Percentiles rank a stretch among this genome's conserved stretches.
Evolutionary conservation across 2,113 vertebrate species (phyloP).

Genomic region (Talpa occidentalis): DNA sequence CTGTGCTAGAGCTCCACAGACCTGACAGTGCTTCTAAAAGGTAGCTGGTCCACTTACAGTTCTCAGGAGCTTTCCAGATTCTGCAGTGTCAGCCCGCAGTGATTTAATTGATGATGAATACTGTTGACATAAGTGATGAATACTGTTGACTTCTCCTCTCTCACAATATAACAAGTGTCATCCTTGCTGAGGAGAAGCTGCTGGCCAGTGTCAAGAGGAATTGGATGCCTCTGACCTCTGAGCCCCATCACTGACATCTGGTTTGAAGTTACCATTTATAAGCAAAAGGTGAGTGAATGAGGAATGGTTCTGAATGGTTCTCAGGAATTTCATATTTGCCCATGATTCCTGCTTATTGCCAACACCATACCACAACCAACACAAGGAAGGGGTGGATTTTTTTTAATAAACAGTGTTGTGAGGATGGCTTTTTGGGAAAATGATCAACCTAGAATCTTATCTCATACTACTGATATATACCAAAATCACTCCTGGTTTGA

Average conservation of each 20-base stretch:
- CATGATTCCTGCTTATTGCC: background rate
- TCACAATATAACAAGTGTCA: background rate
- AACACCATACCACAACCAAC: background rate
- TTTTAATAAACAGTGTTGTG: background rate
- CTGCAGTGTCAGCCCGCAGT: background rate
- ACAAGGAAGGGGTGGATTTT: background rate
- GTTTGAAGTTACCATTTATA: background rate
- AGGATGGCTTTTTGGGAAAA: background rate
- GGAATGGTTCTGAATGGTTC: background rate
- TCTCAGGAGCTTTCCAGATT: conserved; percentile 36
- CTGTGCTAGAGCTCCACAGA: background rate
- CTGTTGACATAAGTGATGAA: background rate
- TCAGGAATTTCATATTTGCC: background rate
- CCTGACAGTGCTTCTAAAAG: background rate
- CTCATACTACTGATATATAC: background rate
- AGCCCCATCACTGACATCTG: background rate
- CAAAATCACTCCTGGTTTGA: background rate
- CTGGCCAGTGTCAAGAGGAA: background rate
- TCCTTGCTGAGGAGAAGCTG: background rate
- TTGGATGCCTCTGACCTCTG: background rate
- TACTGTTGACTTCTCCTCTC: background rate
- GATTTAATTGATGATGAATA: background rate
- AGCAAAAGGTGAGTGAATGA: background rate
- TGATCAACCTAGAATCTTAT: background rate
- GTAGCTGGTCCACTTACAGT: background rate